phyloP scores from a whole-genome alignment of 1,140 invertebrate species.

The Leptopilina clavipes region DNA sequence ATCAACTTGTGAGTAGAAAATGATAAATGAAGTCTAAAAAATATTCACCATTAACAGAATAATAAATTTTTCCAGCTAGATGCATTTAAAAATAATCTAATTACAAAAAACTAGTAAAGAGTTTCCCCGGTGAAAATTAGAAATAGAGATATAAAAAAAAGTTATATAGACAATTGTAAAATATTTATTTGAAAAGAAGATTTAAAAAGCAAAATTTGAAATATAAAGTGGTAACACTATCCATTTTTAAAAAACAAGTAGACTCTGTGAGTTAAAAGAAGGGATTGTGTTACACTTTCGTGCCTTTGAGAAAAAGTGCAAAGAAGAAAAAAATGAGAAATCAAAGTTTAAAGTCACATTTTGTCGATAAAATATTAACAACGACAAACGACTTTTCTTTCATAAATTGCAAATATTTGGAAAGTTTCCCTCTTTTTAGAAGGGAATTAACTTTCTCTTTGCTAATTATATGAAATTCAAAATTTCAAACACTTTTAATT shows the following conservation, averaged over 20 bases:
- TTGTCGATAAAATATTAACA: background rate
- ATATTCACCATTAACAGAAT: background rate
- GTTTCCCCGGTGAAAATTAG: background rate
- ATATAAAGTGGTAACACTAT: too few relatives aligned
- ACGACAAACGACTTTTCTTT: background rate
- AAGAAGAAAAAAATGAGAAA: background rate
- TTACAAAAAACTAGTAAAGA: background rate
- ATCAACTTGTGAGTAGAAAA: slow-evolving; percentile 3
- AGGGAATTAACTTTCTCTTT: background rate
- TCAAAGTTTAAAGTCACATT: too few relatives aligned
- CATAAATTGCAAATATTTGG: background rate
- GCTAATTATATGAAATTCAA: background rate
- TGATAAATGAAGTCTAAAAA: background rate
- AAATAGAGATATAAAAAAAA: too few relatives aligned
- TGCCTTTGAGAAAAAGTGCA: slow-evolving; percentile 19
- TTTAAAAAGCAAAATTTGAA: background rate
- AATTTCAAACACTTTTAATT: background rate
- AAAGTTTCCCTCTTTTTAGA: background rate
- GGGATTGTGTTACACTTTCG: slow-evolving; percentile 3
- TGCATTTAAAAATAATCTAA: background rate
- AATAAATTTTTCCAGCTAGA: background rate
- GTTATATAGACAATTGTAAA: background rate
- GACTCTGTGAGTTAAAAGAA: slow-evolving; percentile 27
- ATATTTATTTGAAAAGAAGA: background rate
- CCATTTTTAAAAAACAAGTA: slow-evolving; percentile 4